Percentiles rank a stretch among this genome's conserved stretches.
Evolutionary conservation across 2,113 vertebrate species (phyloP).

Genomic region (Procapra przewalskii): DNA sequence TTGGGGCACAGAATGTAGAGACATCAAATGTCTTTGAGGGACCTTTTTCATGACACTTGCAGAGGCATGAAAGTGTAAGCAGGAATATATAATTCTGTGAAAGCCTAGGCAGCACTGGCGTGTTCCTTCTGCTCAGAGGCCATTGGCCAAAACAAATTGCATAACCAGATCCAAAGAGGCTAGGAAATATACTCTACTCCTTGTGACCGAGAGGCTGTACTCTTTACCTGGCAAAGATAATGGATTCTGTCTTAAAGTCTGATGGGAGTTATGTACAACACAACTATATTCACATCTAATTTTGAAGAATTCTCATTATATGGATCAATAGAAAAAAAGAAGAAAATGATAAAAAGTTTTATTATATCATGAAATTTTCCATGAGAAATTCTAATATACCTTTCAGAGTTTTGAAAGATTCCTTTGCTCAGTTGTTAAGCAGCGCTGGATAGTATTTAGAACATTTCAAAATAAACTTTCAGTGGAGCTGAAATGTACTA

Average conservation of each 20-base stretch:
- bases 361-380: neutral
- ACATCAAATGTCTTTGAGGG: neutral
- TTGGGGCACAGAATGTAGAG: neutral
- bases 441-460: conserved; percentile 69
- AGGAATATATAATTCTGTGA: neutral
- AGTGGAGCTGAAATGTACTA: conserved; percentile 77
- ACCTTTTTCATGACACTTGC: neutral
- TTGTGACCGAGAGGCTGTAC: neutral
- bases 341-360: neutral
- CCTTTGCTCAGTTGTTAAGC: conserved; percentile 56
- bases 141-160: neutral
- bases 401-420: conserved; percentile 45
- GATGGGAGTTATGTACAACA: neutral
- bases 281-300: neutral
- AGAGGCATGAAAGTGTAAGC: neutral
- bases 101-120: neutral
- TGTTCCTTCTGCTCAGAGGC: neutral
- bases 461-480: conserved; percentile 71
- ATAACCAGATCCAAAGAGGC: neutral
- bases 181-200: neutral
- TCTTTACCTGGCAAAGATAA: neutral
- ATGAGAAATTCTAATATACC: neutral
- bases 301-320: neutral
- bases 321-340: neutral
- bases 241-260: neutral